A percentile compares a stretch with the other conserved stretches of the same genome.
These are phyloP conservation scores for Equus przewalskii DNA, from an alignment of 2,113 vertebrate genomes.

Conservation along the genomic window DNA sequence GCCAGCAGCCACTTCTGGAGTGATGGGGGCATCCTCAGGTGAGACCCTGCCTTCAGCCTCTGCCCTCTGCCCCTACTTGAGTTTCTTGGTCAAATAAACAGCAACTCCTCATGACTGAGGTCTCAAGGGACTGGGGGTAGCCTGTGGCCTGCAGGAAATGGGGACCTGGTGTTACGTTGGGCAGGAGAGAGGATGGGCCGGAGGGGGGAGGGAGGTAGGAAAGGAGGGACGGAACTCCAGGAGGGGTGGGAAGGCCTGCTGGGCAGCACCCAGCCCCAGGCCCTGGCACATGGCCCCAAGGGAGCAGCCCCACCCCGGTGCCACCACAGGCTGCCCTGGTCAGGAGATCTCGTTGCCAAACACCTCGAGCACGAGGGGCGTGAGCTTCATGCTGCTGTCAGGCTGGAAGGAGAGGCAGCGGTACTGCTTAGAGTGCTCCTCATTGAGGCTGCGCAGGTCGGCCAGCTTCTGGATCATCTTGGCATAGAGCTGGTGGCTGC, in stretches of 20 bases:
- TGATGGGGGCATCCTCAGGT: background rate
- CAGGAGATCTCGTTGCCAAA: constrained; percentile 97
- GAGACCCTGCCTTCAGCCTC: background rate
- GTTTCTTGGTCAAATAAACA: constrained; percentile 38
- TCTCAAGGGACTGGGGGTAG: background rate
- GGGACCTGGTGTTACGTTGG: background rate
- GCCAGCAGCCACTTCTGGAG: background rate
- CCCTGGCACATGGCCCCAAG: background rate
- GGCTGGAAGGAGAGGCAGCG: constrained; percentile 96
- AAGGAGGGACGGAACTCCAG: background rate
- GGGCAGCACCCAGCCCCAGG: background rate
- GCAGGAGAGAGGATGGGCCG: background rate
- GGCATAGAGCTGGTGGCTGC: constrained; percentile 94
- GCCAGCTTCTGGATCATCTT: constrained; percentile 99
- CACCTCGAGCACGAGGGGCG: constrained; percentile 96
- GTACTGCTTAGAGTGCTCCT: constrained; percentile 98
- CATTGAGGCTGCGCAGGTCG: constrained; percentile 97
- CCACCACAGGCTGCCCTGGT: background rate
- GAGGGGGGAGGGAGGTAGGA: background rate
- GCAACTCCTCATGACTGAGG: constrained; percentile 11
- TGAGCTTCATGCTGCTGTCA: constrained; percentile 97
- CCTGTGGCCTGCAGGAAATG: background rate
- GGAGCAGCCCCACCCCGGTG: background rate
- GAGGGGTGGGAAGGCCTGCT: background rate
- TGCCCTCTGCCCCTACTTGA: background rate